phyloP scores from a whole-genome alignment of 2,113 vertebrate genomes.

The Nesoenas mayeri region DNA sequence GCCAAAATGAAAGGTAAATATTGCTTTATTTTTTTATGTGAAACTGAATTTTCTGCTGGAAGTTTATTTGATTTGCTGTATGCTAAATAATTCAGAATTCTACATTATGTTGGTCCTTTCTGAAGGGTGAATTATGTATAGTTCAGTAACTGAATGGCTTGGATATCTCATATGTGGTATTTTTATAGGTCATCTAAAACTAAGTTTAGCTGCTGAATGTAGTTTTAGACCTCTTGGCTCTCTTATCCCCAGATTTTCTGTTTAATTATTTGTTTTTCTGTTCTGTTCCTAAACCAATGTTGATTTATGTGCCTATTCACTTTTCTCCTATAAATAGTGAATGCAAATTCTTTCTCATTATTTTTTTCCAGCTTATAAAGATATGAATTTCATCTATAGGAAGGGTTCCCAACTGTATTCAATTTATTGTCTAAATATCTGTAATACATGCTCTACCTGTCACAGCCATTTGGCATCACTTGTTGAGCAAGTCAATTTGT shows the following conservation, averaged over 20 bases:
- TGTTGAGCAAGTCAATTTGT: neutral
- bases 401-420: neutral
- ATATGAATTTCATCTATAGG: neutral
- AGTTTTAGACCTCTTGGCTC: neutral
- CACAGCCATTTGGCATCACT: neutral
- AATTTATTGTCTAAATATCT: neutral
- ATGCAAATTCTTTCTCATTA: neutral
- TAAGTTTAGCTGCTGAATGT: neutral
- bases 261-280: neutral
- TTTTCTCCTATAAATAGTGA: neutral
- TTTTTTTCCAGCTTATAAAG: neutral
- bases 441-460: neutral
- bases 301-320: neutral
- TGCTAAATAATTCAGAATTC: neutral
- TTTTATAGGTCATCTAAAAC: neutral
- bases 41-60: neutral
- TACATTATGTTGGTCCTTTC: neutral
- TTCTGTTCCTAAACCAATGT: neutral
- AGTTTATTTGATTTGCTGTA: neutral
- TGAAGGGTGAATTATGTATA: neutral
- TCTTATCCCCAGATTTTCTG: neutral
- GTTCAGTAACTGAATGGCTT: neutral
- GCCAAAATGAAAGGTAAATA: constrained; percentile 65
- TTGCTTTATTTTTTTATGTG: neutral
- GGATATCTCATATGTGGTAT: neutral